Percentiles rank a stretch among this genome's conserved stretches.
Conservation (phyloP, 53 echinoderm and acorn worm genomes). For the Antedon mediterranea region DNA sequence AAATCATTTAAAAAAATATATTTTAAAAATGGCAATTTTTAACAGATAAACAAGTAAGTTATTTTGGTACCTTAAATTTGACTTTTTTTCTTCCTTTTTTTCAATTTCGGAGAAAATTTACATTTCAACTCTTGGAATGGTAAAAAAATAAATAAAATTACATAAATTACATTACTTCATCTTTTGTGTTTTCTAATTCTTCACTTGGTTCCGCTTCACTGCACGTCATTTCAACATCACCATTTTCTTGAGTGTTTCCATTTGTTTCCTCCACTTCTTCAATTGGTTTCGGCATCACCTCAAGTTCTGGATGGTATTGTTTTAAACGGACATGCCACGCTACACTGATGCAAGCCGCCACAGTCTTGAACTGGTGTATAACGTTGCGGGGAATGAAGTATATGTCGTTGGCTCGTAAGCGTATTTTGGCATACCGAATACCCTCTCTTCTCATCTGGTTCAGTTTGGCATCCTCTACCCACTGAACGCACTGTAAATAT, state of each 20-base stretch:
- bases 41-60: too few species aligned
- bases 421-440: slow-evolving; percentile 68
- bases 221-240: neutral
- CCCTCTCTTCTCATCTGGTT: slow-evolving; percentile 84
- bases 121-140: too few species aligned
- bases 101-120: too few species aligned
- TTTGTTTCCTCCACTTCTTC: slow-evolving; percentile 9
- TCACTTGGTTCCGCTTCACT: too few species aligned
- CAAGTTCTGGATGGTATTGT: slow-evolving; percentile 62
- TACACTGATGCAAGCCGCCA: slow-evolving; percentile 77
- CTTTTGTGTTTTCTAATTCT: neutral
- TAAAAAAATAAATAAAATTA: too few species aligned
- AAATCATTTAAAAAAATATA: too few species aligned
- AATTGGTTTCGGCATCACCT: too few species aligned
- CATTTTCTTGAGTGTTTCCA: neutral
- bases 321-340: slow-evolving; percentile 91
- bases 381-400: slow-evolving; percentile 98
- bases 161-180: too few species aligned
- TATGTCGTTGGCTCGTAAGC: slow-evolving; percentile 86
- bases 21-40: too few species aligned
- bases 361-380: slow-evolving; percentile 89
- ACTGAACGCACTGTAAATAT: slow-evolving; percentile 62
- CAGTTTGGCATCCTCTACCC: slow-evolving; percentile 92
- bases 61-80: too few species aligned
- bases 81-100: too few species aligned